Base-by-base conservation (phyloP, 2,797 vertebrate species). In the Alectoris magna region DNA sequence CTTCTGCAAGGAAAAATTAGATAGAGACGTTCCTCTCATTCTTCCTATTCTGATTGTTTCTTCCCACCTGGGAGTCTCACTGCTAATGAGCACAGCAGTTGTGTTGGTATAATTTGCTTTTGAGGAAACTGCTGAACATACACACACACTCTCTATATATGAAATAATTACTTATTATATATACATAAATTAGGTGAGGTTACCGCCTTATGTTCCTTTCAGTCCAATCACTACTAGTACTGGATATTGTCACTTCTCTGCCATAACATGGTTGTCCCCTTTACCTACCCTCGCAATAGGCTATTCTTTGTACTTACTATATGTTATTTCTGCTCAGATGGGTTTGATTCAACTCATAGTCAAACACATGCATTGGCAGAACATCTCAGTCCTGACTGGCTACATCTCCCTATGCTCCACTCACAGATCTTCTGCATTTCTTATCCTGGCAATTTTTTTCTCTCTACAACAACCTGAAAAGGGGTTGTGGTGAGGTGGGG, bases 131-230 rank as follows among this genome's bases (percentile, higher is more conserved):
- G 26, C 26, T 36, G 22, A 73, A 23, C 7, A 68, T 7, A 26
- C 4, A 34, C 3, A 1, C 39, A 14, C 0, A 27, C 60, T 38
- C 44, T 68, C 3, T n/a, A n/a, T 16, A 11, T 10, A 48, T 58
- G 14, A 34, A 55, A 55, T 29, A 56, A 69, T 11, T 66, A 9
- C 24, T 76, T 71, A 67, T 56, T 63, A 46, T 16, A n/a, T 13
- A 10, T 27, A 3, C 3, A 24, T 60, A 66, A 41, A 55, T 59
- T 39, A 72, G 12, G 3, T 39, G 39, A 38, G 66, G 14, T 48
- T 80, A 23, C 21, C 1, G 17, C 31, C n/a, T 86, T 66, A 49
- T 27, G 1, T 36, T 84, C 27, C 27, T 6, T 24, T 76, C 23
- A 44, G 12, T 4, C 9, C 43, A 84, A 38, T 17, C 69, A 43